Base-by-base conservation (phyloP, 2,888 invertebrate species). In the Drosophila mimetica region DNA sequence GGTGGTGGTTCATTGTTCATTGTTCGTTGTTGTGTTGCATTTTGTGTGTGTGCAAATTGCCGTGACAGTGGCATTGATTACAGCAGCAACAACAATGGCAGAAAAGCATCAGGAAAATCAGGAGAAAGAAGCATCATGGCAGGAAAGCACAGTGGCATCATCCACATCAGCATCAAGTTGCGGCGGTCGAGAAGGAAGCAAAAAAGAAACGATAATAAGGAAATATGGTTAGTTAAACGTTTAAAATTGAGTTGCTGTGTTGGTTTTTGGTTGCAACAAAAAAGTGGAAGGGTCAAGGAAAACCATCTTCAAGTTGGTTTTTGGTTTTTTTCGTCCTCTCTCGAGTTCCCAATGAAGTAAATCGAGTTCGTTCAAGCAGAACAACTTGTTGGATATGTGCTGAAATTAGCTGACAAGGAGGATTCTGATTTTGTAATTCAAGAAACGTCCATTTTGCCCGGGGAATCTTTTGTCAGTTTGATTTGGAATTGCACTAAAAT, bases 11-110 rank as follows among this genome's bases (percentile, higher is more conserved):
- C 59, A 60, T 60, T 60, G 59, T 60, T 50, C 46, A 61, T 71
- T 50, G 74, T 67, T 28, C 25, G 44, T 44, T 44, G 44, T 75
- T 85, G 74, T 71, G 72, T 85, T 82, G 82, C 83, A 88, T 82
- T 75, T 86, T 86, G 87, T 84, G 88, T 81, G 79, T 86, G 88
- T 75, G 84, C 87, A 85, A 85, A 85, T 88, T 88, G 87, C 75
- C 84, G 79, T 85, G 84, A 87, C 83, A 85, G 86, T 83, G 74
- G 77, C 84, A 80, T 86, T 87, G 84, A 86, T 81, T 89, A 87
- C 85, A 80, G 51, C 76, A 80, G 41, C 74, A 86, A 48, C 67
- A 66, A 42, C 64, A 70, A 60, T 42, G 36, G 14, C 22, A 42
- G 54, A 52, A 53, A 57, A 39, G 50, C 58, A 58, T 39, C 55